phyloP scores from a whole-genome alignment of 2,113 vertebrate genomes.

The Scopus umbretta region DNA sequence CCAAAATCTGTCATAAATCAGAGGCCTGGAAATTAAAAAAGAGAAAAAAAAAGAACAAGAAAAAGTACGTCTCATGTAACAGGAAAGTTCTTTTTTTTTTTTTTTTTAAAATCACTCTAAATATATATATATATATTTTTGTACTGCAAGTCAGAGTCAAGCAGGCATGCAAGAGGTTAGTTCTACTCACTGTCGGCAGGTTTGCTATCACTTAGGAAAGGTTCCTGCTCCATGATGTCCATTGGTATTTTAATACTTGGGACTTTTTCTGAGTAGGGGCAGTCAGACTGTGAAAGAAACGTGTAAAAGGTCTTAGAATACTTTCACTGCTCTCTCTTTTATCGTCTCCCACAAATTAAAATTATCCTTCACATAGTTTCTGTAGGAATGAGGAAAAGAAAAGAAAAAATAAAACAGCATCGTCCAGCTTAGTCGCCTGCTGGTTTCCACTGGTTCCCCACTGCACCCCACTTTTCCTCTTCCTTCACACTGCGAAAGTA shows the following conservation, averaged over 20 bases:
- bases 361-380: neutral
- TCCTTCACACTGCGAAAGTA: neutral
- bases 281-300: constrained; percentile 94
- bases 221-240: constrained; percentile 98
- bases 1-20: constrained; percentile 2
- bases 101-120: neutral
- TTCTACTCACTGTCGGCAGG: constrained; percentile 95
- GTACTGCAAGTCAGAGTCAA: constrained; percentile 56
- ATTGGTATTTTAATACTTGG: constrained; percentile 99
- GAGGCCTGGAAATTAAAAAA: neutral
- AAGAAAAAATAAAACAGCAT: neutral
- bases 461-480: neutral
- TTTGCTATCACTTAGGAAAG: constrained; percentile 96
- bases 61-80: neutral
- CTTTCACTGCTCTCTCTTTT: neutral
- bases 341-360: neutral
- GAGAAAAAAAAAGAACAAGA: neutral
- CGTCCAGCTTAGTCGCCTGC: neutral
- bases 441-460: neutral
- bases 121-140: neutral
- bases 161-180: constrained; percentile 67
- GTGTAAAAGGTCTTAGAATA: constrained; percentile 72
- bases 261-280: constrained; percentile 92
- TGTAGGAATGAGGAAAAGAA: neutral
- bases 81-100: neutral